Conservation (phyloP, 1,140 invertebrate species). For the Diorhabda carinulata region DNA sequence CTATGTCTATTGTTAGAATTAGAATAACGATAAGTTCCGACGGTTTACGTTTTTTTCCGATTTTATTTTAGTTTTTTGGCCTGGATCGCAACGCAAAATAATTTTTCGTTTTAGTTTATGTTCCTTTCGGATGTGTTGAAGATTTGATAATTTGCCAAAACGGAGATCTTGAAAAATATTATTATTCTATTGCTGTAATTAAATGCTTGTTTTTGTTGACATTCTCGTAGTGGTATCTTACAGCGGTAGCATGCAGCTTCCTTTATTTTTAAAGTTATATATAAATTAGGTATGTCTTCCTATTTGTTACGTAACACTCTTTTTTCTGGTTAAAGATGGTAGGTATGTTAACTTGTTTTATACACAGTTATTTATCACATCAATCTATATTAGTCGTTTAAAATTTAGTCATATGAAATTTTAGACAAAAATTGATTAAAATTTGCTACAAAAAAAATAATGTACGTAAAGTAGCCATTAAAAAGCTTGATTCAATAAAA, state of each 20-base stretch:
- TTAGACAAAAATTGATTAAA: too few relatives aligned
- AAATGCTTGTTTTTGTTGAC: constrained; percentile 1
- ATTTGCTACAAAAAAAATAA: too few relatives aligned
- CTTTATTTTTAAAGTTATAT: not conserved
- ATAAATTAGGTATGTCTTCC: constrained; percentile 2
- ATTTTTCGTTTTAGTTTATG: constrained; percentile 19
- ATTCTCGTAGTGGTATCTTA: not conserved
- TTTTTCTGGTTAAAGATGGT: too few relatives aligned
- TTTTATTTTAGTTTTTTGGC: constrained; percentile 23
- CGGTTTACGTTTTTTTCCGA: not conserved
- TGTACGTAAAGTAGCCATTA: too few relatives aligned
- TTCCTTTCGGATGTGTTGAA: not conserved
- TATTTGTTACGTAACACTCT: not conserved
- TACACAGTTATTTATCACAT: too few relatives aligned
- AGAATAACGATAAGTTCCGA: not conserved
- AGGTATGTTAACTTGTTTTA: too few relatives aligned
- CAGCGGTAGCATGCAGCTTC: not conserved
- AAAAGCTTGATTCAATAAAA: too few relatives aligned
- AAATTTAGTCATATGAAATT: too few relatives aligned
- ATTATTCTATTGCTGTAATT: not conserved
- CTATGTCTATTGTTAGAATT: constrained; percentile 18
- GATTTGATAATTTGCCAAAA: constrained; percentile 5
- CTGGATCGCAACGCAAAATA: constrained; percentile 7
- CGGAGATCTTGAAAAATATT: not conserved
- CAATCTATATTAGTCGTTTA: too few relatives aligned